Evolutionary conservation across 2,888 invertebrate genomes (phyloP), one percentile per base, ranked within the genome.

Genomic region (Trachelus iudaicus): DNA sequence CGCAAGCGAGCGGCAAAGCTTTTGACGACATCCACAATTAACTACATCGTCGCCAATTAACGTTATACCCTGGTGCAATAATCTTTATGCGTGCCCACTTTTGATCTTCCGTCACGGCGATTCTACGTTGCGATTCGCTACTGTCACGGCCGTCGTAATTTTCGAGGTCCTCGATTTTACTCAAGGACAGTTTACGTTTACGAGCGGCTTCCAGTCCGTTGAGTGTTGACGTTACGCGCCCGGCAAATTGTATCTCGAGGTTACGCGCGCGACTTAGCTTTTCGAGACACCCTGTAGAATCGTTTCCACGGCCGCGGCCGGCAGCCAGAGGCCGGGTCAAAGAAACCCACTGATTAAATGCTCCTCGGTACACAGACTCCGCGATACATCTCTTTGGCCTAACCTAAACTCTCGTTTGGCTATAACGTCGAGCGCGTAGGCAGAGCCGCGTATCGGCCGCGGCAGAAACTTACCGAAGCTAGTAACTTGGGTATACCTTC

Each of bases 291-390:
- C 71, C 71, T 11, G 34, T 34, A 71, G 71, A 71, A 12, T 13
- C 71, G 71, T 71, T 31, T 71, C 31, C 34, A 71, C 71, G 71
- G 73, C 71, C 73, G 77, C 77, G 80, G 79, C 79, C 79, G 79
- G 73, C 76, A 75, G 79, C 76, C 73, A 35, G 73, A 73, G 71
- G 79, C 30, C 73, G 76, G 77, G 75, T 77, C 75, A 80, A 77
- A 79, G 80, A 75, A 40, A 80, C 75, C 76, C 78, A 76, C 80
- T 80, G 79, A 79, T 80, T 79, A 80, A 80, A 77, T 69, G 76
- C 73, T 76, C 74, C 73, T 75, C 76, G 35, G 75, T 78, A 77
- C 74, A 33, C 73, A 74, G n/a, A 35, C 34, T 34, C 6, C 74
- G 23, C 71, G 71, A 71, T 35, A 33, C 37, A 74, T 68, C 73